Evolutionary conservation across 2,888 invertebrate species (phyloP).

Genomic region (Cryptocephalus primarius): DNA sequence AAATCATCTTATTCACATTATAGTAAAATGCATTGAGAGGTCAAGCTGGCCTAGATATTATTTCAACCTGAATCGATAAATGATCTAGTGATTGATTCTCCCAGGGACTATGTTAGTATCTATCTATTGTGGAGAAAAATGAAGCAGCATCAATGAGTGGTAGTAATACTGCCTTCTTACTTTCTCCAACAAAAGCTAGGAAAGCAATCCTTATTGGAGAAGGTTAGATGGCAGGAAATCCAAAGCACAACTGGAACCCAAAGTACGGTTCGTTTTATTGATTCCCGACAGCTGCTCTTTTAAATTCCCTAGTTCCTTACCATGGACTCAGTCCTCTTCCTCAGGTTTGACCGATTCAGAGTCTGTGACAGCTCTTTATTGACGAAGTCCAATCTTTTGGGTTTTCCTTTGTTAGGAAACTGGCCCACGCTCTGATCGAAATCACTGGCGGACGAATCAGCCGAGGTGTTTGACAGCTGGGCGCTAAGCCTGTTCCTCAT

Average conservation of each 20-base stretch:
- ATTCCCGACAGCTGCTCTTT: too few relatives aligned
- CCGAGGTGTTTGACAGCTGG: conserved; percentile 23
- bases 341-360: conserved; percentile 64
- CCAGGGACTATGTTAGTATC: too few relatives aligned
- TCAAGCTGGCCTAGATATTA: background rate
- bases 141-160: too few relatives aligned
- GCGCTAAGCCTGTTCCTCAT: conserved; percentile 9
- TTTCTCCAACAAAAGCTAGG: too few relatives aligned
- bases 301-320: conserved; percentile 31
- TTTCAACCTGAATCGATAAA: background rate
- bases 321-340: conserved; percentile 57
- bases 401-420: conserved; percentile 63
- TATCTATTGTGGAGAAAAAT: too few relatives aligned
- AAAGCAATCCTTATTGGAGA: too few relatives aligned
- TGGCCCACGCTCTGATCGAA: conserved; percentile 41
- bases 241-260: too few relatives aligned
- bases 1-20: too few relatives aligned
- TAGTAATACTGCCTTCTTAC: too few relatives aligned
- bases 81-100: background rate
- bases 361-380: conserved; percentile 57
- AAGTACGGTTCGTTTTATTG: too few relatives aligned
- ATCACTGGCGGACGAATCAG: conserved; percentile 6
- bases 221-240: too few relatives aligned
- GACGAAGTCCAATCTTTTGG: conserved; percentile 44
- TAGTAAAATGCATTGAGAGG: background rate